phyloP scores from a whole-genome alignment of 2,888 invertebrate species.

The Idaea dimidiata region DNA sequence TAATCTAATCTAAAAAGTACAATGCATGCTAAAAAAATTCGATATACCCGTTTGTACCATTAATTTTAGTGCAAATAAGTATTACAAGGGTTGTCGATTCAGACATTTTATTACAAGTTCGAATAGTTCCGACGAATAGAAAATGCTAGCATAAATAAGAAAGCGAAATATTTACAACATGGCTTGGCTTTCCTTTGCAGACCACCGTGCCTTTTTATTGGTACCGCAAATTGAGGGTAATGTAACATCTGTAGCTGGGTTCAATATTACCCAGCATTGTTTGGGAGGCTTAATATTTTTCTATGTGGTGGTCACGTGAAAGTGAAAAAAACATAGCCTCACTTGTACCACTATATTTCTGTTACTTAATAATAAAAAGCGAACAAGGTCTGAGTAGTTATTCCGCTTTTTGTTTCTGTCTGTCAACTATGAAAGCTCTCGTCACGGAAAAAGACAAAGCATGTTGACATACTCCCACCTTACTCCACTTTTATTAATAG shows the following conservation, averaged over 20 bases:
- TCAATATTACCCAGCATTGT: not conserved
- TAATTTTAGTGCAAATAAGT: not conserved
- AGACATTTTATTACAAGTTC: not conserved
- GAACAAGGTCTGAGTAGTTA: too few relatives aligned
- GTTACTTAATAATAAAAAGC: too few relatives aligned
- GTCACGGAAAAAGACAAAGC: too few relatives aligned
- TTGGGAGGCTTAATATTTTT: not conserved
- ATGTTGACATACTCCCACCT: too few relatives aligned
- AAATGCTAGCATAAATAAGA: not conserved
- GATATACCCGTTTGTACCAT: too few relatives aligned
- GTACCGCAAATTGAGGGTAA: conserved; percentile 2
- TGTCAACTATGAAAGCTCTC: too few relatives aligned
- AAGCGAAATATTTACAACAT: conserved; percentile 1
- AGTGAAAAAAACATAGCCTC: not conserved
- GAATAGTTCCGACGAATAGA: conserved; percentile 1
- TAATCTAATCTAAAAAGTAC: too few relatives aligned
- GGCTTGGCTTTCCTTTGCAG: not conserved
- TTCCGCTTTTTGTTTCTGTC: too few relatives aligned
- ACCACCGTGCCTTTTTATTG: not conserved
- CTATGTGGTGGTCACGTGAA: not conserved
- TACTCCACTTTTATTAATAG: too few relatives aligned
- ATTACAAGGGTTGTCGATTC: not conserved
- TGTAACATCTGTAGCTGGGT: conserved; percentile 3
- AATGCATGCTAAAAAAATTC: too few relatives aligned
- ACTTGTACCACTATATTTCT: too few relatives aligned